These are phyloP conservation scores for Sussaba pulchella DNA, from an alignment of 2,888 invertebrate genomes.

Conservation along the genomic window DNA sequence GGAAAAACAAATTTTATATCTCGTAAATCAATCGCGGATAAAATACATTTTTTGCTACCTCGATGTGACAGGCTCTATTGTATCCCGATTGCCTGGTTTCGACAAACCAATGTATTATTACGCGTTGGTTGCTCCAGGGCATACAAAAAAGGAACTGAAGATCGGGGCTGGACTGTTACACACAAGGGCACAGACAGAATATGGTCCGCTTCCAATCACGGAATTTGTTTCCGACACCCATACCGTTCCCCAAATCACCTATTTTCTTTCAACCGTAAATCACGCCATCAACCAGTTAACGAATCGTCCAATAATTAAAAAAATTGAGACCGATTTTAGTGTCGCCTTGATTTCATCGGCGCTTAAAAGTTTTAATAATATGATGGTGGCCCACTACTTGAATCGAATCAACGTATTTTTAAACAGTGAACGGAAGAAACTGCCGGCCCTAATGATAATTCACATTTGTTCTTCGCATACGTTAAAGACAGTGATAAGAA, in stretches of 20 bases:
- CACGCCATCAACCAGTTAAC: background rate
- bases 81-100: conserved; percentile 10
- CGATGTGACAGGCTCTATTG: conserved; percentile 43
- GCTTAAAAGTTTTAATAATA: no score
- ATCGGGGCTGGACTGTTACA: background rate
- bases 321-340: no score
- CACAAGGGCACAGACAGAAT: no score
- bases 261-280: background rate
- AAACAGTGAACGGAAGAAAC: background rate
- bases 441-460: background rate
- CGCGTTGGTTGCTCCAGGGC: conserved; percentile 37
- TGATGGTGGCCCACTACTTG: background rate
- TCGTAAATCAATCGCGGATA: background rate
- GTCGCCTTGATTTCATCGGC: no score
- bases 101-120: conserved; percentile 42
- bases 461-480: conserved; percentile 22
- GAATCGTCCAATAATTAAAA: background rate
- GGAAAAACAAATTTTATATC: conserved; percentile 30
- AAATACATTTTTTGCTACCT: conserved; percentile 38
- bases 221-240: conserved; percentile 30
- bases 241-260: conserved; percentile 3
- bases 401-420: background rate
- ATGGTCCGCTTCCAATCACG: conserved; percentile 29
- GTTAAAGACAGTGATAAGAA: conserved; percentile 2
- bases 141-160: background rate